Percentiles rank a stretch among this genome's conserved stretches.
Conservation (phyloP, 2,888 invertebrate species). For the Eilema sororculum region DNA sequence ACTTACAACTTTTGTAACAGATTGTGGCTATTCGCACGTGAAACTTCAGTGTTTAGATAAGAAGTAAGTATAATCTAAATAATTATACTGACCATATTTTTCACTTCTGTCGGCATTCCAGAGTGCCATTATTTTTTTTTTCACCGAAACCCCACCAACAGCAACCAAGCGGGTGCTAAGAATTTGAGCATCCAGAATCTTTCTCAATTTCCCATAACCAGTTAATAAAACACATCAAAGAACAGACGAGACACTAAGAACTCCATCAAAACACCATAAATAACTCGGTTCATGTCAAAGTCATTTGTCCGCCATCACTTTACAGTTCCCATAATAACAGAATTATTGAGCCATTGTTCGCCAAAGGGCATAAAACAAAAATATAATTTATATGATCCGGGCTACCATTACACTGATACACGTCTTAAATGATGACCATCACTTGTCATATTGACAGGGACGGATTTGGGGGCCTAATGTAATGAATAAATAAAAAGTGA, state of each 20-base stretch:
- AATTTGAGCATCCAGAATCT: neutral
- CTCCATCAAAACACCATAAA: constrained; percentile 33
- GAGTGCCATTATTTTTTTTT: no score
- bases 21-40: no score
- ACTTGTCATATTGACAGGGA: constrained; percentile 63
- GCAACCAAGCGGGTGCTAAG: no score
- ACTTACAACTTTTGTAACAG: no score
- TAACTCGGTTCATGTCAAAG: constrained; percentile 30
- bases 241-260: constrained; percentile 4
- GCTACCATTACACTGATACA: constrained; percentile 67
- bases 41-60: no score
- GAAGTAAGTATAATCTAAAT: no score
- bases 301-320: constrained; percentile 27
- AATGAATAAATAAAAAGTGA: no score
- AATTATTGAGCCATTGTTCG: constrained; percentile 63
- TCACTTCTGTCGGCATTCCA: no score
- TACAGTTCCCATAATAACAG: constrained; percentile 49
- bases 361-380: constrained; percentile 63
- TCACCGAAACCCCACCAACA: no score
- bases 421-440: constrained; percentile 70
- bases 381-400: constrained; percentile 62
- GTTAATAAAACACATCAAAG: neutral
- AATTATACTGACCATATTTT: no score
- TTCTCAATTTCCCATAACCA: neutral
- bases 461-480: constrained; percentile 28